Evolutionary conservation across 1,140 invertebrate species (phyloP), one percentile per base, ranked within the genome.

Genomic region (Philotrypesis tridentata): DNA sequence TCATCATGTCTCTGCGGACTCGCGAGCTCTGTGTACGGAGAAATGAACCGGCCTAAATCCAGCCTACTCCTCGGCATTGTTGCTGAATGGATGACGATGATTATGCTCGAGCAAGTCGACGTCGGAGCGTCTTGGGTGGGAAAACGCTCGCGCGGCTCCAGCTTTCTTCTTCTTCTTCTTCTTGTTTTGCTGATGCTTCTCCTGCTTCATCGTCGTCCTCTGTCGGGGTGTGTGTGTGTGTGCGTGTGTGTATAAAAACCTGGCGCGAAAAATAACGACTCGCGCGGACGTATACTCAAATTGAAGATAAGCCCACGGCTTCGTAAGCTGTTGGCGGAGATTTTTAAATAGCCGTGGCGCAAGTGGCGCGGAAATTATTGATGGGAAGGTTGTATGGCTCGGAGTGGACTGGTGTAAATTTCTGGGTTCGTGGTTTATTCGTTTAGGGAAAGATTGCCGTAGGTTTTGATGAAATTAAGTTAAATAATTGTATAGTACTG

Each of bases 11-110:
- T 37, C 23, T 29, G 65, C n/a, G 8, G 27, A 48, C n/a, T n/a
- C n/a, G n/a, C 9, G 48, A 55, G 17, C n/a, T n/a, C n/a, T n/a
- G 5, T 55, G 48, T 55, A 17, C 5, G 48, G 67, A 68, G 75
- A 78, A 76, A 68, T 60, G 33, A 79, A 25, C 43, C 65, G 29
- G 43, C 77, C 43, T 60, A 79, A 71, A 79, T 79, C 67, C 67
- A 8, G 8, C 33, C 8, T 25, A 65, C n/a, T 27, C 61, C 11
- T 3, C 25, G 61, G 65, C 60, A 43, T 48, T 67, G 31, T 48
- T 29, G 40, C 29, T 25, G 48, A 74, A 31, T 76, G 60, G 43
- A 68, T 23, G 23, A 60, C 21, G 73, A 37, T 17, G 11, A 33
- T 61, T 43, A n/a, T 63, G 55, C 29, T 31, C 17, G 11, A 55